Base-by-base conservation (phyloP, 2,797 vertebrate species). In the Danio albolineatus region DNA sequence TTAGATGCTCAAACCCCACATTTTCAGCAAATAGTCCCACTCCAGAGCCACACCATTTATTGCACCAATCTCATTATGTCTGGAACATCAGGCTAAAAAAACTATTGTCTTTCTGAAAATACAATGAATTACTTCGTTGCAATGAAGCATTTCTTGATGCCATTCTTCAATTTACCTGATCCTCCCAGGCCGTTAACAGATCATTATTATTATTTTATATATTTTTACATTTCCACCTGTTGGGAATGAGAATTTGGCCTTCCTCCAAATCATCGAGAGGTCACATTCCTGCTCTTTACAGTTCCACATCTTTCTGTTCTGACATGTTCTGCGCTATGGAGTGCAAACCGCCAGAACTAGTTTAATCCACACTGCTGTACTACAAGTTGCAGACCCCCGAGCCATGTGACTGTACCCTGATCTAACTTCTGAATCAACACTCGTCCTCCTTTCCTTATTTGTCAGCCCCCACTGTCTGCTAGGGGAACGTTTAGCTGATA, bases 251-350 rank as follows among this genome's bases (percentile, higher is more conserved):
- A 10, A 21, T 65, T 56, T 36, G 61, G 59, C 5, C 5, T 62
- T 51, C 14, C n/a, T 51, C 46, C 36, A 49, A 46, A 14, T 2
- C 64, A 8, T 77, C 77, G 43, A 67, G 62, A 53, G 10, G 64
- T 39, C 39, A 38, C 75, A 69, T 77, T 77, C 28, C 43, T 59
- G 8, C 10, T 13, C 67, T 48, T 48, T 48, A 48, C 53, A 4
- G 17, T 38, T 14, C 14, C 51, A 46, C 21, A 16, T 77, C 51
- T 16, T 48, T 16, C 4, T 77, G 53, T 78, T 49, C 16, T 39
- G 54, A 69, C 54, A 57, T n/a, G 51, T 12, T 12, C 3, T 36
- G 8, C 54, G 46, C 21, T 13, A 38, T 75, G 39, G n/a, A 54
- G 17, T 44, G 17, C 5, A 43, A 73, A 73, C 54, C 13, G 14